Evolutionary conservation across 2,888 invertebrate species (phyloP).

Genomic region (Gymnocheta viridis): DNA sequence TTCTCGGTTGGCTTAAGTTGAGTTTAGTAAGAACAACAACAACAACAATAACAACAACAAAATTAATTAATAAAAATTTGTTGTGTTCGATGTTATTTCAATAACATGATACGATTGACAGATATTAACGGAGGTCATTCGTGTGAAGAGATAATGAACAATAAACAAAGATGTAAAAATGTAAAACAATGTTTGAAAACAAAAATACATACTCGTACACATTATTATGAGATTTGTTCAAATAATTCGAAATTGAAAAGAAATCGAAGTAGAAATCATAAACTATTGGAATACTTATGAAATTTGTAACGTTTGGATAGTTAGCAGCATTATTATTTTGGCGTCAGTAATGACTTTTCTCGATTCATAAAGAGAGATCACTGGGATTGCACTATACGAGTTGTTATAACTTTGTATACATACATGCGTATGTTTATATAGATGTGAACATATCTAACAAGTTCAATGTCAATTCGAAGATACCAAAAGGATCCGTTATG

Average conservation of each 20-base stretch:
- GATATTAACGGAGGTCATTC: neutral
- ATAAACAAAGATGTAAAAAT: neutral
- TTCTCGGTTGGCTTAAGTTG: constrained; percentile 4
- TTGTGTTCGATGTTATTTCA: neutral
- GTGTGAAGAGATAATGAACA: neutral
- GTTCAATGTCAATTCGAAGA: too few relatives aligned
- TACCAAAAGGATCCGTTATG: too few relatives aligned
- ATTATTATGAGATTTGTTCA: neutral
- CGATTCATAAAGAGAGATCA: too few relatives aligned
- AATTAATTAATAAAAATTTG: constrained; percentile 12
- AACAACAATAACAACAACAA: neutral
- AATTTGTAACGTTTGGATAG: neutral
- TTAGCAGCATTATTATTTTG: too few relatives aligned
- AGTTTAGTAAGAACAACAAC: neutral
- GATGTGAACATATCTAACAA: too few relatives aligned
- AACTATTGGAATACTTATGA: too few relatives aligned
- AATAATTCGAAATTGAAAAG: neutral
- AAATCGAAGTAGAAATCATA: too few relatives aligned
- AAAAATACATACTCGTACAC: neutral
- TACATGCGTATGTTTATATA: too few relatives aligned
- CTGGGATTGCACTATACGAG: too few relatives aligned
- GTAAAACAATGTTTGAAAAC: neutral
- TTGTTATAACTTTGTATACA: too few relatives aligned
- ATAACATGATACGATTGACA: neutral
- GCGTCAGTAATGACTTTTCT: too few relatives aligned